Evolutionary conservation across 2,888 invertebrate genomes (phyloP).

Genomic region (Allophyes oxyacanthae): DNA sequence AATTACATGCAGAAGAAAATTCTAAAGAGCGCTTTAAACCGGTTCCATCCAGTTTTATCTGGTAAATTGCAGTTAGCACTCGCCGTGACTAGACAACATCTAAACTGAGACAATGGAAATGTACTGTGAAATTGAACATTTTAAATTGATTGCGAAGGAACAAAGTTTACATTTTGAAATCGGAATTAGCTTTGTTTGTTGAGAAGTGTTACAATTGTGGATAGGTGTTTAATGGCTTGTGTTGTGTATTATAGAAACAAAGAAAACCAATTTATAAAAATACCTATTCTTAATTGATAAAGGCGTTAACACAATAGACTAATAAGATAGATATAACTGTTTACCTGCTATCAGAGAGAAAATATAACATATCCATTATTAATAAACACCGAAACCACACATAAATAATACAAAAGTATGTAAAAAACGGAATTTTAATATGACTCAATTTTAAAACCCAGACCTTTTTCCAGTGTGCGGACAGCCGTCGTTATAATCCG

Average conservation of each 20-base stretch:
- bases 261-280: no score
- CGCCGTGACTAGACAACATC: slow-evolving; percentile 52
- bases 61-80: slow-evolving; percentile 55
- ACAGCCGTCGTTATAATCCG: slow-evolving; percentile 13
- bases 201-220: background rate
- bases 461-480: slow-evolving; percentile 2
- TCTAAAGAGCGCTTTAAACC: slow-evolving; percentile 32
- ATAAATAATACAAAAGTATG: slow-evolving; percentile 5
- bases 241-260: background rate
- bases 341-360: no score
- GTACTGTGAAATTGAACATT: slow-evolving; percentile 73
- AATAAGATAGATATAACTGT: no score
- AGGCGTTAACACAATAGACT: no score
- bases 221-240: background rate
- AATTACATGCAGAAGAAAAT: slow-evolving; percentile 47
- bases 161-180: slow-evolving; percentile 16
- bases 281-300: no score
- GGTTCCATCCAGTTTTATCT: slow-evolving; percentile 45
- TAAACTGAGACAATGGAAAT: slow-evolving; percentile 64
- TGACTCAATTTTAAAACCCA: slow-evolving; percentile 13
- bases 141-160: slow-evolving; percentile 51
- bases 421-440: slow-evolving; percentile 21
- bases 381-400: background rate
- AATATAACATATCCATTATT: no score
- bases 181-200: slow-evolving; percentile 40